phyloP scores from a whole-genome alignment of 1,140 invertebrate genomes.

The Euborellia annulipes region DNA sequence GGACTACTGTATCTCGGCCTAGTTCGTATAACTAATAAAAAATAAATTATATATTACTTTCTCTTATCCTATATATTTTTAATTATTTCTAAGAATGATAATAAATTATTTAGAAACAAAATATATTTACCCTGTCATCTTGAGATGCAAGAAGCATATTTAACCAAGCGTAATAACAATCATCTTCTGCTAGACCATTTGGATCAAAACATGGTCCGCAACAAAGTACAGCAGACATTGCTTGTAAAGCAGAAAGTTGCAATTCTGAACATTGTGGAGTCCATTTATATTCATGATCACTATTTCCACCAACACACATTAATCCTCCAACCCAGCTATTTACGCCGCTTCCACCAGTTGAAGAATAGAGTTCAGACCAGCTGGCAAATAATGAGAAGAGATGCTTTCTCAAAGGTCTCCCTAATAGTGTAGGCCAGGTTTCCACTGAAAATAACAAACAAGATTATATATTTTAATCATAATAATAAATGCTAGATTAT shows the following conservation, averaged over 20 bases:
- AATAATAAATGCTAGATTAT: no score
- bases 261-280: slow-evolving; percentile 31
- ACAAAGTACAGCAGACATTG: slow-evolving; percentile 86
- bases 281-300: no score
- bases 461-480: no score
- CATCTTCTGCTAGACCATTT: slow-evolving; percentile 72
- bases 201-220: slow-evolving; percentile 90
- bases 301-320: no score
- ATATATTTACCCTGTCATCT: slow-evolving; percentile 59
- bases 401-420: slow-evolving; percentile 68
- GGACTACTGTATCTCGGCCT: slow-evolving; percentile 81
- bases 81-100: background rate
- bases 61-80: background rate
- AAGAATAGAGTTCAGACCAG: slow-evolving; percentile 57
- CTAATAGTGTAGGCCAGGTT: slow-evolving; percentile 65
- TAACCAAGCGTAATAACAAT: slow-evolving; percentile 80
- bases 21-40: slow-evolving; percentile 64
- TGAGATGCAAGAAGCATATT: slow-evolving; percentile 75
- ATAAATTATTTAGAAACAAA: background rate
- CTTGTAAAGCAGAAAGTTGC: slow-evolving; percentile 54
- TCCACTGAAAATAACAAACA: slow-evolving; percentile 51
- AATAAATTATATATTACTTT: background rate
- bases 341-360: slow-evolving; percentile 28
- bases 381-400: slow-evolving; percentile 83
- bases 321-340: no score